Percentiles rank a stretch among this genome's conserved stretches.
Evolutionary conservation across 2,113 vertebrate genomes (phyloP).

Genomic region (Peucedramus taeniatus): DNA sequence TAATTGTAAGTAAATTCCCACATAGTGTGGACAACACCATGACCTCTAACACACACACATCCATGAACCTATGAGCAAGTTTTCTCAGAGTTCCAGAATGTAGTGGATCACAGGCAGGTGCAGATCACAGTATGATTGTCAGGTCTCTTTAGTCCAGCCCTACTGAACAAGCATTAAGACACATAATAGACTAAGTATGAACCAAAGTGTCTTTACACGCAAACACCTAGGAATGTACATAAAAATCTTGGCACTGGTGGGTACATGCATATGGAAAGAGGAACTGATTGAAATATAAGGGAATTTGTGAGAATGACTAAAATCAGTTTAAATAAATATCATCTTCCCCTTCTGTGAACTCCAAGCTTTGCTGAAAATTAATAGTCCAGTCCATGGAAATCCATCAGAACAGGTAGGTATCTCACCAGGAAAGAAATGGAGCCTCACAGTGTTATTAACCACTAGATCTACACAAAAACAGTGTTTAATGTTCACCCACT

Average conservation of each 20-base stretch:
- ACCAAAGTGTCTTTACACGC: background rate
- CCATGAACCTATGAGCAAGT: background rate
- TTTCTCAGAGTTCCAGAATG: background rate
- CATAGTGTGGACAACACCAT: background rate
- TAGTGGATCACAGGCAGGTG: background rate
- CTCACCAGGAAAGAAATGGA: background rate
- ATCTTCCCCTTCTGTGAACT: background rate
- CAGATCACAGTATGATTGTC: background rate
- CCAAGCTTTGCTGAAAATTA: background rate
- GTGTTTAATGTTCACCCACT: background rate
- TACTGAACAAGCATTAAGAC: background rate
- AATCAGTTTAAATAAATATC: background rate
- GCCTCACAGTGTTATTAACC: background rate
- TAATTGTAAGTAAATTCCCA: background rate
- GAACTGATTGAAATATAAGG: background rate
- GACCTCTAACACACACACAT: background rate
- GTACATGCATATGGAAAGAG: background rate
- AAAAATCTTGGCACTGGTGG: background rate
- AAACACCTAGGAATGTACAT: background rate
- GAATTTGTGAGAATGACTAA: background rate
- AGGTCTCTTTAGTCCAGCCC: constrained; percentile 1
- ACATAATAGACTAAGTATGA: background rate
- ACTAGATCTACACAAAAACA: background rate
- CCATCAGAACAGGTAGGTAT: background rate
- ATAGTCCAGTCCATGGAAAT: background rate